Base-by-base conservation (phyloP, 2,113 vertebrate genomes). In the Rhinolophus ferrumequinum region DNA sequence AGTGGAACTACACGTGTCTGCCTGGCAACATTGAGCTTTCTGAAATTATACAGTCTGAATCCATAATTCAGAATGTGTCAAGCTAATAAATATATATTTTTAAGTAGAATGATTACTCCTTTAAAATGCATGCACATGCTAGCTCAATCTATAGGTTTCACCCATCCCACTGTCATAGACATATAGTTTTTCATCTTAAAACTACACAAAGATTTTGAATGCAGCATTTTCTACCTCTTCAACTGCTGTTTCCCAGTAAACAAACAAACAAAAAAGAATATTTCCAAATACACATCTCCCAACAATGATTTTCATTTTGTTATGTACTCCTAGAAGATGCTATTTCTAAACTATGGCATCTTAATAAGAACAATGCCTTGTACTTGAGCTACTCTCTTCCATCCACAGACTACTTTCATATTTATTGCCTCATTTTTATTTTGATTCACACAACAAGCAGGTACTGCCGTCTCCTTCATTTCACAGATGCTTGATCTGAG, bases 21-120 rank as follows among this genome's bases (percentile, higher is more conserved):
- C 88, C 73, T 93, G 94, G 97, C 93, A 95, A 92, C 76, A 95
- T 47, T 96, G 96, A 62, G 94, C 97, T 98, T 97, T 96, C 96
- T 96, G 94, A 98, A 92, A 95, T 90, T 0, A 1, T 84, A 96
- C 82, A 97, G 81, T 70, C 70, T 94, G 76, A 97, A 94, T 95
- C 83, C 67, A 76, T 94, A 95, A 95, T 97, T 96, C 97, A 97
- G 92, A 98, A 96, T 24, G 22, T 58, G 66, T 67, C 92, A 90
- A 88, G 91, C 95, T 97, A 97, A 94, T 90, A 97, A 94, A 96
- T 75, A 84, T 50, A 87, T 93, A 97, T 94, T 96, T 96, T 93
- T 84, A 95, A 94, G 69, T 28, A 96, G 79, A 97, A 93, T 70
- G 60, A 89, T 95, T 96, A 67, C 35, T 79, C 96, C 95, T 97